Evolutionary conservation across 2,888 invertebrate species (phyloP), one percentile per base, ranked within the genome.

Genomic region (Hirtodrosophila confusa): DNA sequence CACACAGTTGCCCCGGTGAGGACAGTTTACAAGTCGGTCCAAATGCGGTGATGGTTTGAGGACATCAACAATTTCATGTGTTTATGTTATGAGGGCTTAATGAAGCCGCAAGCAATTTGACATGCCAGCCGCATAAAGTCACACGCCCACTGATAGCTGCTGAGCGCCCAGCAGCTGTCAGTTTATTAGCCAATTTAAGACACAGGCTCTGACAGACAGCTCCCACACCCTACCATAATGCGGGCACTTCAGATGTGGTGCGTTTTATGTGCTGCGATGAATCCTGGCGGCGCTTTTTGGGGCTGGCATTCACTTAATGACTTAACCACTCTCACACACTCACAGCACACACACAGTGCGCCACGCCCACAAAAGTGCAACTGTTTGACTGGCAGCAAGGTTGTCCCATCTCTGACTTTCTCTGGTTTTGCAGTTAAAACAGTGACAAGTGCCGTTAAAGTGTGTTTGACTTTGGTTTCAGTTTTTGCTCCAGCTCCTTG

Each of bases 191-290:
- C 88, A 82, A 82, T 88, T 82, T 82, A 66, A 88, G 82, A 82
- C 78, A 82, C 75, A 82, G 83, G 41, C 86, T 61, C 63, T 61
- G 67, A 55, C 74, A 53, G 71, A 60, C 56, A 53, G 47, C 45
- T 54, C 53, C 6, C 56, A 48, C 50, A 54, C 66, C 31, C 53
- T 24, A 11, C 33, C 53, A 63, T 31, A 55, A 63, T 58, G 23
- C 51, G 41, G 40, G 29, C 69, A 60, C 69, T 74, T 53, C 55
- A 50, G 48, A 51, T 78, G 80, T 72, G 86, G 86, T 82, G 88
- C 86, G 88, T 82, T 82, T 87, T 85, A 87, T 82, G 82, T 86
- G 79, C 79, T 88, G 83, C 80, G 83, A 87, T 82, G 88, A 82
- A 87, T 82, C 82, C 73, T 69, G 79, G 50, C 68, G 72, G 57